These are phyloP conservation scores for Melinopterus prodromus DNA, from an alignment of 2,888 invertebrate genomes.

Conservation along the genomic window DNA sequence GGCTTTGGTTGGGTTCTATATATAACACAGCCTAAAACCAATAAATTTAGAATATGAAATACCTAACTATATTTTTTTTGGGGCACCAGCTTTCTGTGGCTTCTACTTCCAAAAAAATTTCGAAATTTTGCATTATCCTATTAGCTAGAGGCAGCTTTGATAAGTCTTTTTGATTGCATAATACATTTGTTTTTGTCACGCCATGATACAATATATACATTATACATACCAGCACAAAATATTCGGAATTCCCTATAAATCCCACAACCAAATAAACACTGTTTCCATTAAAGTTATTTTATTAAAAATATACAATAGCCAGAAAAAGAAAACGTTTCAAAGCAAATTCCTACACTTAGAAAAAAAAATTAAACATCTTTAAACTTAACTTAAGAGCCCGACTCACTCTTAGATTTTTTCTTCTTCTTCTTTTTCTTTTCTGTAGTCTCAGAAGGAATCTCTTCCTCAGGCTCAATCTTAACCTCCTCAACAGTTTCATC, in stretches of 20 bases:
- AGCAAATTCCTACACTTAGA: not conserved
- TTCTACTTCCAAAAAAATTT: no score
- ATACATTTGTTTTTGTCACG: no score
- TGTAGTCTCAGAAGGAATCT: conserved; percentile 31
- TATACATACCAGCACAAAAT: not conserved
- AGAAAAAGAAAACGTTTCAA: not conserved
- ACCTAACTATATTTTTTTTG: no score
- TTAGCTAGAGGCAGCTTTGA: no score
- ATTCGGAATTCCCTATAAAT: not conserved
- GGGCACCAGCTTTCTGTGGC: no score
- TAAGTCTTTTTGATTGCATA: no score
- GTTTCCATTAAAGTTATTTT: conserved; percentile 13
- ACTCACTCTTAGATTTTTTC: conserved; percentile 29
- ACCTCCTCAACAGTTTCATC: conserved; percentile 38
- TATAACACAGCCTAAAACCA: no score
- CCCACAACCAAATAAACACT: not conserved
- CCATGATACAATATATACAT: not conserved
- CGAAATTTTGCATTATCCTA: no score
- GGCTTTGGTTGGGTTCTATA: no score
- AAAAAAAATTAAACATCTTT: conserved; percentile 8
- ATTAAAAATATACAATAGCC: conserved; percentile 11
- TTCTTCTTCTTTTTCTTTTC: conserved; percentile 41
- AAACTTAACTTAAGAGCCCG: conserved; percentile 12
- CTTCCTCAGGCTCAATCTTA: conserved; percentile 40
- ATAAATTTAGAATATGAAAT: no score